phyloP scores from a whole-genome alignment of 2,888 invertebrate species.

The Chymomyza procnemis region DNA sequence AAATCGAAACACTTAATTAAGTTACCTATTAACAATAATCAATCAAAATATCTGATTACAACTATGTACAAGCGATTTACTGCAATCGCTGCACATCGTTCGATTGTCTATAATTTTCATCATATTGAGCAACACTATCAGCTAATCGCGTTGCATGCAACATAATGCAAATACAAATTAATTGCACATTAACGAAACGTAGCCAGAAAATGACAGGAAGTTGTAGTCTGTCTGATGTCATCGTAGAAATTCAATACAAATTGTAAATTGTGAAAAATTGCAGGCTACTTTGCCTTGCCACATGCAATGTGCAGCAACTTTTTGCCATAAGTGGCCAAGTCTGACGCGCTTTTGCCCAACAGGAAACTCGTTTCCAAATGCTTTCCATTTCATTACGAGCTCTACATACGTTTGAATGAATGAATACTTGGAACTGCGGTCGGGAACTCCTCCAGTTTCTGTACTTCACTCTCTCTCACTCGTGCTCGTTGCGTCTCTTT shows the following conservation, averaged over 20 bases:
- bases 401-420: background rate
- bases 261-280: slow-evolving; percentile 64
- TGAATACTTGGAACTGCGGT: background rate
- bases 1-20: too few species aligned
- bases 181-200: slow-evolving; percentile 54
- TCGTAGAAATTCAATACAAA: slow-evolving; percentile 62
- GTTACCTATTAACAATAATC: background rate
- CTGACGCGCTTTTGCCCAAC: slow-evolving; percentile 62
- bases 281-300: slow-evolving; percentile 9
- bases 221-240: slow-evolving; percentile 42
- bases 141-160: slow-evolving; percentile 28
- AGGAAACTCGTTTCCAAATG: slow-evolving; percentile 52
- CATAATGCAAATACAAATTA: slow-evolving; percentile 50
- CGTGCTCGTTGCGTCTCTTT: slow-evolving; percentile 14
- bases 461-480: slow-evolving; percentile 22
- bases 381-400: slow-evolving; percentile 18
- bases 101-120: background rate
- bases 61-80: background rate
- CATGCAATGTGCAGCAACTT: background rate
- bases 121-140: slow-evolving; percentile 10
- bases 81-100: background rate
- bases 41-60: background rate
- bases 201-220: slow-evolving; percentile 17
- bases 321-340: slow-evolving; percentile 22
- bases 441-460: slow-evolving; percentile 24